Conservation (phyloP, 2,797 vertebrate species). For the Urophycis tenuis region DNA sequence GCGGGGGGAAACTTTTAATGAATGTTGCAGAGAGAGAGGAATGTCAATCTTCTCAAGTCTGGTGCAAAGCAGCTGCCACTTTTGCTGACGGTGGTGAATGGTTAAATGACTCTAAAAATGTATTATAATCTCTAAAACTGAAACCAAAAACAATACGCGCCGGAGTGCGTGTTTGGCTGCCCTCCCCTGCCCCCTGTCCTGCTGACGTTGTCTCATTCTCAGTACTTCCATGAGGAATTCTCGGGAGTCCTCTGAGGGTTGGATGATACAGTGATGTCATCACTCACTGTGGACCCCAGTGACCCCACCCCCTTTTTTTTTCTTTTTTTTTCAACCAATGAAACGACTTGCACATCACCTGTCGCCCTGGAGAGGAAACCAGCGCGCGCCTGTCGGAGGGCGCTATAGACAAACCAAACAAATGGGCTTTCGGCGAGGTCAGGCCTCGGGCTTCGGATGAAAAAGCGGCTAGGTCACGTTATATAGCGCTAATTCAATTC, state of each 20-base stretch:
- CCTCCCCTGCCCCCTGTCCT: not conserved
- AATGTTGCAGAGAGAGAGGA: conserved; percentile 21
- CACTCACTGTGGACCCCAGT: not conserved
- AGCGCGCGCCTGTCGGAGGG: conserved; percentile 29
- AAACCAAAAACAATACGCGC: not conserved
- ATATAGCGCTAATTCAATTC: conserved; percentile 42
- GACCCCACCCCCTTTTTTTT: too few relatives aligned
- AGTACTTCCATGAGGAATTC: not conserved
- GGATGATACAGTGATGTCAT: conserved; percentile 46
- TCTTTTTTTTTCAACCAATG: conserved; percentile 10
- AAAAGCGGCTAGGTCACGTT: conserved; percentile 35
- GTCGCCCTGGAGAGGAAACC: conserved; percentile 12
- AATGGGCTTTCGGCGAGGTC: conserved; percentile 37
- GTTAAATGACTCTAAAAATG: not conserved
- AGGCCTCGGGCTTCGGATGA: conserved; percentile 32
- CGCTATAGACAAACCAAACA: conserved; percentile 16
- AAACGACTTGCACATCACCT: conserved; percentile 24
- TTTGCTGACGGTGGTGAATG: conserved; percentile 21
- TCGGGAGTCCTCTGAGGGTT: conserved; percentile 27
- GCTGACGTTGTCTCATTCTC: not conserved
- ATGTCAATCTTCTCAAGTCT: conserved; percentile 20
- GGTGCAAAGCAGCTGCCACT: conserved; percentile 14
- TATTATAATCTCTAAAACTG: not conserved
- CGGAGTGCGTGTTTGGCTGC: not conserved
- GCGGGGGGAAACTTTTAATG: conserved; percentile 53